Evolutionary conservation across 2,888 invertebrate genomes (phyloP).

Genomic region (Perithous albicinctus): DNA sequence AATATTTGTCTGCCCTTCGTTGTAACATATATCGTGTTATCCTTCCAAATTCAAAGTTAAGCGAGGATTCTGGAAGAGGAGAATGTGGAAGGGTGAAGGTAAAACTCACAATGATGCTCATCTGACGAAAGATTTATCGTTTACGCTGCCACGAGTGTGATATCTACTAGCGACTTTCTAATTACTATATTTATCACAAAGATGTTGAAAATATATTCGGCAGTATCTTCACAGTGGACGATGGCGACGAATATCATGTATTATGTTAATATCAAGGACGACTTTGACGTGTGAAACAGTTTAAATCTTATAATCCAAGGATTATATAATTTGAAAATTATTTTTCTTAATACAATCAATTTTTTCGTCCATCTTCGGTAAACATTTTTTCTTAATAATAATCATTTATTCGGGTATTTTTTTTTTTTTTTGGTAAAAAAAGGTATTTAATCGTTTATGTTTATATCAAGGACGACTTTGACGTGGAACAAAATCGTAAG

Average conservation of each 20-base stretch:
- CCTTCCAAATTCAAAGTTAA: slow-evolving; percentile 15
- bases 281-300: background rate
- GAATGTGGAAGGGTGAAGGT: slow-evolving; percentile 8
- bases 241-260: background rate
- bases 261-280: slow-evolving; percentile 16
- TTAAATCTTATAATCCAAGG: background rate
- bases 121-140: slow-evolving; percentile 4
- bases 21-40: background rate
- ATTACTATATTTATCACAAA: slow-evolving; percentile 7
- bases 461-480: too few relatives aligned
- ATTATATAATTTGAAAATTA: background rate
- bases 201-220: background rate
- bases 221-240: background rate
- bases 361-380: too few relatives aligned
- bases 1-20: background rate
- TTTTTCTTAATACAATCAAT: background rate
- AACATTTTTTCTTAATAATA: background rate
- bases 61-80: slow-evolving; percentile 4
- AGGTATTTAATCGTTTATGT: too few relatives aligned
- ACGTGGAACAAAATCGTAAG: too few relatives aligned
- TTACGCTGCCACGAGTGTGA: background rate
- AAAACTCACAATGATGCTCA: background rate
- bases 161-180: slow-evolving; percentile 28
- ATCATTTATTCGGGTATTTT: background rate
- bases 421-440: too few relatives aligned